phyloP scores from a whole-genome alignment of 92 coral and sea anemone genomes.

The Phenganax subtilis region DNA sequence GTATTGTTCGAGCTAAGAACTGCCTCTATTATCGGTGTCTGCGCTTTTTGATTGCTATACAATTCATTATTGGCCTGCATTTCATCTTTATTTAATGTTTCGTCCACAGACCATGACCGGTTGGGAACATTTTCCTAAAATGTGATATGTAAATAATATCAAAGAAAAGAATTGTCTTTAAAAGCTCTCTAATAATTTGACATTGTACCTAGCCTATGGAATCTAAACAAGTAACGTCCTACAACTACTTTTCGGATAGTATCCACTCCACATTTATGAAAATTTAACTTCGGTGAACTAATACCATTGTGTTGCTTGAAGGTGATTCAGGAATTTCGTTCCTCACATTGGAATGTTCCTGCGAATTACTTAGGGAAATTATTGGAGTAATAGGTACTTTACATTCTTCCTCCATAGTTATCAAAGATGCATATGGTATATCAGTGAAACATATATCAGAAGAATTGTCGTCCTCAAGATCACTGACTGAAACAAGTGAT shows the following conservation, averaged over 20 bases:
- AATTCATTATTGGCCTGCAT: not conserved
- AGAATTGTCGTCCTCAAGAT: slow-evolving; percentile 26
- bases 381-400: not conserved
- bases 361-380: slow-evolving; percentile 1
- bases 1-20: not conserved
- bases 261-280: too few relatives aligned
- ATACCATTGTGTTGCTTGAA: not conserved
- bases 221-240: too few relatives aligned
- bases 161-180: too few relatives aligned
- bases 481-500: slow-evolving; percentile 23
- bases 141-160: not conserved
- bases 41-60: not conserved
- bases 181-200: too few relatives aligned
- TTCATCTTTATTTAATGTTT: not conserved
- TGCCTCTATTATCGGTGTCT: not conserved
- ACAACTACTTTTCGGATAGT: too few relatives aligned
- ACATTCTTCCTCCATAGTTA: slow-evolving; percentile 28
- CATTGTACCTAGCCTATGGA: too few relatives aligned
- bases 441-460: slow-evolving; percentile 36
- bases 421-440: slow-evolving; percentile 10
- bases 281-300: too few relatives aligned
- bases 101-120: not conserved
- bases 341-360: slow-evolving; percentile 13
- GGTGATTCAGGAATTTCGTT: slow-evolving; percentile 24
- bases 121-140: not conserved